A percentile compares a stretch with the other conserved stretches of the same genome.
Conservation (phyloP, 2,113 vertebrate species). For the Scatophagus argus region DNA sequence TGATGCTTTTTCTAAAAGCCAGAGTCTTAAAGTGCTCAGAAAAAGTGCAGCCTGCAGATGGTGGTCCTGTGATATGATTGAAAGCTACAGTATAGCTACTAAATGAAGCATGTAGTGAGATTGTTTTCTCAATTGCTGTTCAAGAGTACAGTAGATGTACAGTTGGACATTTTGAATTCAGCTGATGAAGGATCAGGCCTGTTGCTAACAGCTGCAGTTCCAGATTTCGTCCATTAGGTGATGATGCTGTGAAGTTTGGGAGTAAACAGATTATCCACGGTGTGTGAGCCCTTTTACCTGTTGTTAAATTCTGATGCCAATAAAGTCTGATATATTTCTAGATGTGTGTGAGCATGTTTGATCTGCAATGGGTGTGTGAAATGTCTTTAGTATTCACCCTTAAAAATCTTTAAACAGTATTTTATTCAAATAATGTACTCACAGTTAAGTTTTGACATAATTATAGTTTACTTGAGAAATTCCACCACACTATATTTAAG, state of each 20-base stretch:
- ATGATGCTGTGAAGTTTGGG: conserved; percentile 4
- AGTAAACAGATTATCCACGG: neutral
- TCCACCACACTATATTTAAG: too few species aligned
- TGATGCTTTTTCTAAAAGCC: too few species aligned
- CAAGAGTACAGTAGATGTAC: neutral
- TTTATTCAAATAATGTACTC: neutral
- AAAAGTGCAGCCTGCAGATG: too few species aligned
- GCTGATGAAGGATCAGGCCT: neutral
- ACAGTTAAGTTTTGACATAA: too few species aligned
- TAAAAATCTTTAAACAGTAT: neutral
- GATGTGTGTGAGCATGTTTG: neutral
- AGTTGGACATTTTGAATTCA: neutral
- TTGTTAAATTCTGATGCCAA: conserved; percentile 38
- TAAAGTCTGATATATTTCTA: conserved; percentile 54
- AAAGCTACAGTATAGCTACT: too few species aligned
- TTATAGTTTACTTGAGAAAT: too few species aligned
- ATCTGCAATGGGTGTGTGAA: neutral
- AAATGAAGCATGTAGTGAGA: too few species aligned
- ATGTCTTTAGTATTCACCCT: neutral
- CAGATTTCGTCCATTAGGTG: conserved; percentile 2
- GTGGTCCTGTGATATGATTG: too few species aligned
- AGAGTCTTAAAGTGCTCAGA: too few species aligned
- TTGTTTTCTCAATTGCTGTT: neutral
- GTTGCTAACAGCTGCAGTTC: conserved; percentile 1
- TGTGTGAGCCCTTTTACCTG: conserved; percentile 19